Evolutionary conservation across 1,140 invertebrate genomes (phyloP), one percentile per base, ranked within the genome.

Genomic region (Acromyrmex heyeri): DNA sequence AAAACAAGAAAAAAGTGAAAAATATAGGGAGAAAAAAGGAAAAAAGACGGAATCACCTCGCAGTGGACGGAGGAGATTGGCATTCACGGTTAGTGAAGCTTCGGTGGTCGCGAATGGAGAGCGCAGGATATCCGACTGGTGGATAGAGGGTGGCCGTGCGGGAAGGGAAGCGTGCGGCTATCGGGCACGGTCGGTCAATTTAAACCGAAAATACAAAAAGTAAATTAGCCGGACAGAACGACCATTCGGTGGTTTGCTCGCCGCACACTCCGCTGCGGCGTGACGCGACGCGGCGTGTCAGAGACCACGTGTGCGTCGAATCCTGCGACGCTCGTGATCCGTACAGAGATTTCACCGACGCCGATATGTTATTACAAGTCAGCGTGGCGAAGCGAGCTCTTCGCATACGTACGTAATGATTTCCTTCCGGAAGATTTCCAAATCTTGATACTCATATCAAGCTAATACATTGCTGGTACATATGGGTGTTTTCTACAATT

Each of bases 201-300:
- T 93, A 92, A 94, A 94, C 93, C 92, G 94, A 94, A 95, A 94
- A 94, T 94, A 94, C 93, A 95, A 95, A 95, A 95, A 95, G 93
- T 94, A 94, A 95, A 95, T 94, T 95, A 94, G 92, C 93, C 92
- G 92, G 91, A 94, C 92, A 94, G 93, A 94, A 95, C 92, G 92
- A 94, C 86, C 92, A 92, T 94, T 93, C 92, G 91, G 94, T 88
- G 94, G 94, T 95, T 94, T 95, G 93, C 94, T 91, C 85, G 91
- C 92, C 92, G 91, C 92, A 92, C 91, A 91, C 67, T 57, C 79
- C 81, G 67, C 79, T 18, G 59, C 61, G 70, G 48, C 64, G 73
- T 67, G 78, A 30, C 53, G 78, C 65, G 34, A 30, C 77, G 77
- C 64, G 86, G 81, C 87, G 93, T 93, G 93, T 94, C 94, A 14